Evolutionary conservation across 2,797 vertebrate genomes (phyloP), one percentile per base, ranked within the genome.

Genomic region (Pteropus rufus): DNA sequence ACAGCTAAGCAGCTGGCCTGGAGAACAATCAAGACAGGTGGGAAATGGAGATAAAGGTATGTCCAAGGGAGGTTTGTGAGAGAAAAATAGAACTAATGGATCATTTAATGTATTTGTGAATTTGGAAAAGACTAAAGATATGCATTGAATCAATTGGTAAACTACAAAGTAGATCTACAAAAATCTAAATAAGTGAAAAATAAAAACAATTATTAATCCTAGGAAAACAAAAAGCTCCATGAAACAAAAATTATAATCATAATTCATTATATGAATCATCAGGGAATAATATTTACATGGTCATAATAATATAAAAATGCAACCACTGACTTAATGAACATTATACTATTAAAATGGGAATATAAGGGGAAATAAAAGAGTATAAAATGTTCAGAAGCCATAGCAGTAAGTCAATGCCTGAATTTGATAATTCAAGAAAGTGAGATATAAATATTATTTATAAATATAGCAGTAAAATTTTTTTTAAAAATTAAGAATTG

Each of bases 121-220:
- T 54, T 46, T 80, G 16, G 29, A 85, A 67, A 70, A 94, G 67
- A 65, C 39, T 67, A 88, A 83, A 77, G 6, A 41, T 62, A 84
- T 21, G 2, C 58, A 73, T 26, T 46, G 36, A 90, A 70, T 72
- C 19, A 90, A 19, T 34, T 90, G 24, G n/a, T 19, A 88, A 91
- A 88, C 58, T 92, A 46, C 60, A 31, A 69, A 69, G 5, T 24
- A 54, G 18, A n/a, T 70, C 5, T 80, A 60, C 2, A 75, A 10
- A 89, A 94, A 89, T 52, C 54, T 85, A 89, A 85, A 36, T 23
- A 92, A 76, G 23, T 81, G 11, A 84, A 80, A 92, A 93, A 36
- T 69, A n/a, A 77, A 44, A 34, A 54, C 39, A 84, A n/a, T 49
- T 70, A 73, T 41, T 56, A 52, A 81, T 73, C 7, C 52, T 41